phyloP scores from a whole-genome alignment of 2,113 vertebrate genomes.

The Mugil cephalus region DNA sequence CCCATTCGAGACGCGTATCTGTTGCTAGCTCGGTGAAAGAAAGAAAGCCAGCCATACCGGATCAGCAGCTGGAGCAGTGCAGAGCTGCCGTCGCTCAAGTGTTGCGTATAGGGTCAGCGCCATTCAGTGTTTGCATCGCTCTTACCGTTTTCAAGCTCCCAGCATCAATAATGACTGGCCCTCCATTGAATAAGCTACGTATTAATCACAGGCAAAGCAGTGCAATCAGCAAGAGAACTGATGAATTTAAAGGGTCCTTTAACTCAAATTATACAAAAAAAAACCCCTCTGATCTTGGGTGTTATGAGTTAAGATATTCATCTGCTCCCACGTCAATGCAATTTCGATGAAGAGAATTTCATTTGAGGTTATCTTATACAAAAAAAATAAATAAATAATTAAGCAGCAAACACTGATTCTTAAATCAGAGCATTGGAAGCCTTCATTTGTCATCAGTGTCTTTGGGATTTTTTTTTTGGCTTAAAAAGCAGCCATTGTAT shows the following conservation, averaged over 20 bases:
- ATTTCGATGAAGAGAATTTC: neutral
- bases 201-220: neutral
- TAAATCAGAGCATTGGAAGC: neutral
- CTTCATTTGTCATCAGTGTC: conserved; percentile 2
- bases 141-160: conserved; percentile 4
- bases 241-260: neutral
- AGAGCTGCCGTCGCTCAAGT: conserved; percentile 13
- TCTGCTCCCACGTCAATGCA: neutral
- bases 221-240: neutral
- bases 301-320: neutral
- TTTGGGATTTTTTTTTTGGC: neutral
- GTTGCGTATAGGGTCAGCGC: conserved; percentile 22
- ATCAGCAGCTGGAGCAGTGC: conserved; percentile 24
- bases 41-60: conserved; percentile 20
- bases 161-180: neutral
- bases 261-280: neutral
- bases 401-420: neutral
- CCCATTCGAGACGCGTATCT: conserved; percentile 28
- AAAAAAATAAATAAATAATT: neutral
- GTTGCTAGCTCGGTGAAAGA: conserved; percentile 13
- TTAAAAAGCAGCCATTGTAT: neutral
- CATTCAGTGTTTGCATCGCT: neutral
- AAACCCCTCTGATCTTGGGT: neutral
- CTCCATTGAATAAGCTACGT: neutral
- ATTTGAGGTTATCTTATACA: neutral